Evolutionary conservation across 2,113 vertebrate species (phyloP).

Genomic region (Chrysemys picta): DNA sequence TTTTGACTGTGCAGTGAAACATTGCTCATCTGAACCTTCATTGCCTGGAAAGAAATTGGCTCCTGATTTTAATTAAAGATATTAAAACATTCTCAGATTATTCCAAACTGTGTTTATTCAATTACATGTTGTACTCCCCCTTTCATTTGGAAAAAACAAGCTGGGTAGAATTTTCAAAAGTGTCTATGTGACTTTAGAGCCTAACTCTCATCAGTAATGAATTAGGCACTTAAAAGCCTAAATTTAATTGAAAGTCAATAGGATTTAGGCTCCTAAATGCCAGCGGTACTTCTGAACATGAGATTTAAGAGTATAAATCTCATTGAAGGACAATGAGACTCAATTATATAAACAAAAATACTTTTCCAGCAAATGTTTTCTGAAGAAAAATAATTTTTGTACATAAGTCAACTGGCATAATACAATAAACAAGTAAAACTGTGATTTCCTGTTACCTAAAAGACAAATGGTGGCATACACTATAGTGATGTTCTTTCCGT

Average conservation of each 20-base stretch:
- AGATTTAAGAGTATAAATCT: background rate
- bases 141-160: conserved; percentile 21
- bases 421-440: background rate
- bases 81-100: conserved; percentile 12
- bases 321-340: background rate
- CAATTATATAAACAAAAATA: background rate
- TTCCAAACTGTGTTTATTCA: conserved; percentile 44
- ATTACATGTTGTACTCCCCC: background rate
- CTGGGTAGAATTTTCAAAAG: conserved; percentile 7
- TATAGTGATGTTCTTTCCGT: background rate
- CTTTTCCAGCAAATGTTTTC: background rate
- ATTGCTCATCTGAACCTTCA: background rate
- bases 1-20: background rate
- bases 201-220: background rate
- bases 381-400: background rate
- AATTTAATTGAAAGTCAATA: background rate
- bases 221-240: conserved; percentile 11
- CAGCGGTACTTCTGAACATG: background rate
- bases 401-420: background rate
- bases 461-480: background rate
- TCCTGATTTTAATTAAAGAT: background rate
- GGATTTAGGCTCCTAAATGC: background rate
- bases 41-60: background rate
- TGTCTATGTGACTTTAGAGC: background rate
- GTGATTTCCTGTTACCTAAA: background rate